Base-by-base conservation (phyloP, 2,888 invertebrate genomes). In the Thymelicus sylvestris region DNA sequence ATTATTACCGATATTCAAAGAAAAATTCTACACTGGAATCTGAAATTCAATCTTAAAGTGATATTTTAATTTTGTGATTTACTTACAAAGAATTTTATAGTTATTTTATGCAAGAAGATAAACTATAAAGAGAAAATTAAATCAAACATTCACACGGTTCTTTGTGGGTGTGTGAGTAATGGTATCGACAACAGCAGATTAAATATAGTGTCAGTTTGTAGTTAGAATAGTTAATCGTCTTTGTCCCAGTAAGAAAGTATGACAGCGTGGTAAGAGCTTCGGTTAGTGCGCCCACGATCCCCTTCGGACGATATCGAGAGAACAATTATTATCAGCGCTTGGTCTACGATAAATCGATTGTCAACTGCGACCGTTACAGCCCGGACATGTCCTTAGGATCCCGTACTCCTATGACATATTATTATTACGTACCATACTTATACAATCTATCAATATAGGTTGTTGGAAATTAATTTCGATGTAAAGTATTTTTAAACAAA, bases 331-430 rank as follows among this genome's bases (percentile, higher is more conserved):
- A 79, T 79, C 79, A 75, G 67, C 69, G 59, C 73, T 68, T 50
- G 72, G 72, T 31, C 10, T 73, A 81, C 86, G 84, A 90, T 90
- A 90, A 89, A 89, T 89, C 83, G 81, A 77, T 78, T 79, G 80
- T 78, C 77, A 76, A 74, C 75, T 78, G 72, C 80, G 82, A 84
- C 85, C 85, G 86, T 83, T 83, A 82, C 81, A 81, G 77, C 76
- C 77, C 52, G 74, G 79, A 82, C 82, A 80, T 79, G 74, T 78
- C 38, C 50, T n/a, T 84, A 86, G 85, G 86, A 87, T 87, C 80
- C 80, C 78, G 79, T 80, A 79, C 31, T 31, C 31, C 41, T 60
- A 48, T 62, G 52, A 67, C 61, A 24, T 67, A 67, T 67, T 41
- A 15, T 61, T 24, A 24, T 24, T 24, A 24, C 24, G 24, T 24